Evolutionary conservation across 2,797 vertebrate species (phyloP).

Genomic region (Galaxias olidus): DNA sequence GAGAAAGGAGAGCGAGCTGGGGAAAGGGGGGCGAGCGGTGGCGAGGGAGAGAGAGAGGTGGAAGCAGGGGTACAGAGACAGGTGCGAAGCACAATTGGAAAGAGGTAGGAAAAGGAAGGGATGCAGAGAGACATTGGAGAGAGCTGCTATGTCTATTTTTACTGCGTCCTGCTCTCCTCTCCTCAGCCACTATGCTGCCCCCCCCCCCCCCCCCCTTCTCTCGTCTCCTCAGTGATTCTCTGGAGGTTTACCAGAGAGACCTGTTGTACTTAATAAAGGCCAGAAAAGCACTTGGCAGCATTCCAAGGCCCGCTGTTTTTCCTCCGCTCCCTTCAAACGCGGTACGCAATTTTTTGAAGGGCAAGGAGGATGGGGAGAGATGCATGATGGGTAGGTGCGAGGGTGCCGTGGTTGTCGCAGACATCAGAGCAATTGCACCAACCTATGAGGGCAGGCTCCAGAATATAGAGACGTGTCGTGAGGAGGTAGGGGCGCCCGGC

Average conservation of each 20-base stretch:
- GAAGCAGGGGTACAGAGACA: background rate
- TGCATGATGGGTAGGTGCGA: constrained; percentile 32
- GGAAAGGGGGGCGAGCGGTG: constrained; percentile 53
- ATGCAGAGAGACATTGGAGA: constrained; percentile 33
- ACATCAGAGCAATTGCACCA: constrained; percentile 9
- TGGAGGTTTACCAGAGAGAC: constrained; percentile 82
- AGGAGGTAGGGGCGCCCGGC: too few species aligned
- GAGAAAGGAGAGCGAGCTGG: constrained; percentile 19
- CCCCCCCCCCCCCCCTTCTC: constrained; percentile 21
- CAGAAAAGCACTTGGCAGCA: constrained; percentile 83
- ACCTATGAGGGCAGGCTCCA: background rate
- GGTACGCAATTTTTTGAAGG: constrained; percentile 69
- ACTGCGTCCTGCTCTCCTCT: constrained; percentile 39
- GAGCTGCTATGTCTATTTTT: constrained; percentile 66
- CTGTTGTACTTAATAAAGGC: constrained; percentile 89
- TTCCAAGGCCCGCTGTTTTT: constrained; percentile 84
- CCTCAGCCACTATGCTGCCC: too few species aligned
- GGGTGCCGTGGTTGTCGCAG: constrained; percentile 18
- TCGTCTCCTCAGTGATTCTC: constrained; percentile 65
- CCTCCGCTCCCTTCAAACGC: constrained; percentile 79
- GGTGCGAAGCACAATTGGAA: too few species aligned
- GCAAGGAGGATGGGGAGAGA: constrained; percentile 31
- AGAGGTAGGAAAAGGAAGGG: constrained; percentile 37
- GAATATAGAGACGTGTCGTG: too few species aligned
- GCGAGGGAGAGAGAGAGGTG: constrained; percentile 5